Percentiles rank a stretch among this genome's conserved stretches.
Conservation (phyloP, 2,113 vertebrate genomes). For the Elephas maximus region DNA sequence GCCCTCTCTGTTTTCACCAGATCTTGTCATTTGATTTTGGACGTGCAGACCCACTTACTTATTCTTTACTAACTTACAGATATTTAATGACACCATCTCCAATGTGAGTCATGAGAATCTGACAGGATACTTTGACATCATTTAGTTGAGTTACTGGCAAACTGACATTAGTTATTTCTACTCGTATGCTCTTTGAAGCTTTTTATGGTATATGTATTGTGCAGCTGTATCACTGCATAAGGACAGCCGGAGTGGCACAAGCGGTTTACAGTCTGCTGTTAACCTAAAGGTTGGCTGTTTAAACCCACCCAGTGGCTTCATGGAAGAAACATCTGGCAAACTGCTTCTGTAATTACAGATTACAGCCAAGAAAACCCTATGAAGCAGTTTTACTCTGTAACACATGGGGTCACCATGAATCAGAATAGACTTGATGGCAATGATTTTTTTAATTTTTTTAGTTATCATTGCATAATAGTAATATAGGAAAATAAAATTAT, state of each 20-base stretch:
- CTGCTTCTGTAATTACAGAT: not conserved
- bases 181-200: not conserved
- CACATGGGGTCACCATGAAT: too few relatives aligned
- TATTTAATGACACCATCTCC: not conserved
- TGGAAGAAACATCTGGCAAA: not conserved
- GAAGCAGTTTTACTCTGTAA: too few relatives aligned
- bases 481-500: not conserved
- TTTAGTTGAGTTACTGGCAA: not conserved
- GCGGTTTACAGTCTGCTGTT: too few relatives aligned
- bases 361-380: too few relatives aligned
- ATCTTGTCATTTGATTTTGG: not conserved
- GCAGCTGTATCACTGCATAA: not conserved
- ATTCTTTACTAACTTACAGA: not conserved
- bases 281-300: too few relatives aligned
- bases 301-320: not conserved
- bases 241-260: too few relatives aligned
- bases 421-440: too few relatives aligned
- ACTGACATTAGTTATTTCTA: not conserved
- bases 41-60: not conserved
- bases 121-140: conserved; percentile 1
- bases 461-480: too few relatives aligned
- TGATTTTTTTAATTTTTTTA: too few relatives aligned
- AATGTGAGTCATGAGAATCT: not conserved
- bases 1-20: not conserved
- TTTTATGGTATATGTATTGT: not conserved